Conservation (phyloP, 2,113 vertebrate species). For the Peromyscus polionotus region DNA sequence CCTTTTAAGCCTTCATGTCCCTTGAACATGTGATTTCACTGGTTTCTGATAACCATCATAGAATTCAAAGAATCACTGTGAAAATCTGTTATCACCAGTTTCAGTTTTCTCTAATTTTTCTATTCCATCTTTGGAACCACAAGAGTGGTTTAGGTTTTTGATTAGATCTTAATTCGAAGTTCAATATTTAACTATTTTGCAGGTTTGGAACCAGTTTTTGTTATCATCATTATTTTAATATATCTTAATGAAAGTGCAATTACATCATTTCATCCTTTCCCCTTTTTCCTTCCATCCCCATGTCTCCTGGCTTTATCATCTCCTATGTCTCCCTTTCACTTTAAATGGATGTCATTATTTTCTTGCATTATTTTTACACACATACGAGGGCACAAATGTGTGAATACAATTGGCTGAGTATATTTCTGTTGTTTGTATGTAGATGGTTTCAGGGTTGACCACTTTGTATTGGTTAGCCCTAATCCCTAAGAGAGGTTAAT, state of each 20-base stretch:
- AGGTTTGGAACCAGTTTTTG: background rate
- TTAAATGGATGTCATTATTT: background rate
- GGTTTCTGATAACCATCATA: background rate
- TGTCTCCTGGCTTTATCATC: background rate
- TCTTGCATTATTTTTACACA: background rate
- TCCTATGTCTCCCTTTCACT: background rate
- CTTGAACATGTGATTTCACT: background rate
- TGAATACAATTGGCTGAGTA: background rate
- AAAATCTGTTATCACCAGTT: background rate
- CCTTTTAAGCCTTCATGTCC: background rate
- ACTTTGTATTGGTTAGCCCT: background rate
- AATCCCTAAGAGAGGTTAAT: background rate
- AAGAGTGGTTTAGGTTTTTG: background rate
- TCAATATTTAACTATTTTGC: background rate
- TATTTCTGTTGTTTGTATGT: background rate
- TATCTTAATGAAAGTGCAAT: background rate
- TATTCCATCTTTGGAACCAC: background rate
- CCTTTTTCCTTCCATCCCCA: background rate
- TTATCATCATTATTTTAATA: background rate
- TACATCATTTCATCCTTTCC: background rate
- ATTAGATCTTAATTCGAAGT: background rate
- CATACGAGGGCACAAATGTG: background rate
- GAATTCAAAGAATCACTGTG: background rate
- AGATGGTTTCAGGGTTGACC: background rate
- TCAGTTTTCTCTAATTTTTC: conserved; percentile 5